Evolutionary conservation across 2,113 vertebrate genomes (phyloP), one percentile per base, ranked within the genome.

Genomic region (Zingel zingel): DNA sequence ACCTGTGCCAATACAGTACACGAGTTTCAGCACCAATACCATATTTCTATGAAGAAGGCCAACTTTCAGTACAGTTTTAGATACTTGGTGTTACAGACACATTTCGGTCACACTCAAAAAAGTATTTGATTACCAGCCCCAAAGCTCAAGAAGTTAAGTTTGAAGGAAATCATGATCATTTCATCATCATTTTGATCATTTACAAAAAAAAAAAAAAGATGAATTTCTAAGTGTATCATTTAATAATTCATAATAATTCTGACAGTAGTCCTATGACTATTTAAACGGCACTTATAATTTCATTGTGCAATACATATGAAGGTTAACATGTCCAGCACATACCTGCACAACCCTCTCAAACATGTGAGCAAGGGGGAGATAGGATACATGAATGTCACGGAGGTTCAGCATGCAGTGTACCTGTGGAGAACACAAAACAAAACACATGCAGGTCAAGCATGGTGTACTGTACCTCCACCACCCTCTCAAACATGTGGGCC

Each of bases 321-420:
- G 19, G 59, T 70, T 69, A 79, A 47, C 47, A 62, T 71, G 39
- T 43, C 48, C 33, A 76, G 21, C 77, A 93, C 97, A 91, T 97
- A 99, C 98, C 97, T 98, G 96, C 30, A 99, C 97, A 23, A 99
- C 71, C 89, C 96, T 97, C 90, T 99, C 98, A 96, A 99, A 98
- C 98, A 99, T 99, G 91, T 99, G 98, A 82, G 98, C 97, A 85
- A 99, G 95, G 61, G 98, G 98, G 85, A 99, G 97, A 94, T 98
- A 99, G 89, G 98, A 99, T 81, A 98, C 94, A 92, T 99, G 92
- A 93, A 93, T 91, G 21, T 99, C 98, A 81, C 95, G 95, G 81
- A 92, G 6, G 54, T 18, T 91, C 90, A 96, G 92, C 79, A 69
- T 83, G 90, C 96, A 91, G 72, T 94, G 73, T 54, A 93, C 95